Conservation (phyloP, 2,888 invertebrate species). For the Noctua comes region DNA sequence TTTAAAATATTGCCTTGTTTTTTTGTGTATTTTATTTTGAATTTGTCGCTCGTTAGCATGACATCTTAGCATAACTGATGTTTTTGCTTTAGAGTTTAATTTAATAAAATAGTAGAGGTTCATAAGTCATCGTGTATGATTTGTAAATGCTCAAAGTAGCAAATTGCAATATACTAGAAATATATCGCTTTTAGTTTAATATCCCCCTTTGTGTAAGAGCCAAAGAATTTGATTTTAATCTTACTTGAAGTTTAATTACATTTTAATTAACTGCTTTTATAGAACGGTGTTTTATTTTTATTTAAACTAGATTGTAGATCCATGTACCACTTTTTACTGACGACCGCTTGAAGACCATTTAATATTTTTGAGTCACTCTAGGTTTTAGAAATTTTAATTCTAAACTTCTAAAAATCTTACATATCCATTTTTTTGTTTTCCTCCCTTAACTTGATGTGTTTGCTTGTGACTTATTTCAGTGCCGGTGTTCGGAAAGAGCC, state of each 20-base stretch:
- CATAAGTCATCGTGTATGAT: neutral
- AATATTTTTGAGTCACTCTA: too few species aligned
- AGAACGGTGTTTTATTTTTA: slow-evolving; percentile 8
- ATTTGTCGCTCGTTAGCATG: neutral
- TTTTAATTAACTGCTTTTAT: neutral
- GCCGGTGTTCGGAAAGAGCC: slow-evolving; percentile 71
- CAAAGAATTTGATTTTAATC: slow-evolving; percentile 3
- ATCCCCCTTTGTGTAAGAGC: neutral
- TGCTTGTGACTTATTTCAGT: slow-evolving; percentile 60
- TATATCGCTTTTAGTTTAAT: neutral
- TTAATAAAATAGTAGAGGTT: neutral
- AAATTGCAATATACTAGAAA: too few species aligned
- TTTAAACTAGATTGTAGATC: neutral
- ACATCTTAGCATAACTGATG: too few species aligned
- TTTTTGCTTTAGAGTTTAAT: too few species aligned
- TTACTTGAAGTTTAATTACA: slow-evolving; percentile 14
- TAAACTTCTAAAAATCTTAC: neutral
- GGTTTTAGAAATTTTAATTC: too few species aligned
- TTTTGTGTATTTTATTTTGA: neutral
- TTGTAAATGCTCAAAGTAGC: too few species aligned
- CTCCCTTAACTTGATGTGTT: slow-evolving; percentile 43
- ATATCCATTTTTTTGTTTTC: slow-evolving; percentile 16
- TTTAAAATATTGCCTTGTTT: neutral
- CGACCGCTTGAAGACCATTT: too few species aligned
- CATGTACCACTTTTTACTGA: neutral